Base-by-base conservation (phyloP, 2,797 vertebrate species). In the Oryzias sinensis region DNA sequence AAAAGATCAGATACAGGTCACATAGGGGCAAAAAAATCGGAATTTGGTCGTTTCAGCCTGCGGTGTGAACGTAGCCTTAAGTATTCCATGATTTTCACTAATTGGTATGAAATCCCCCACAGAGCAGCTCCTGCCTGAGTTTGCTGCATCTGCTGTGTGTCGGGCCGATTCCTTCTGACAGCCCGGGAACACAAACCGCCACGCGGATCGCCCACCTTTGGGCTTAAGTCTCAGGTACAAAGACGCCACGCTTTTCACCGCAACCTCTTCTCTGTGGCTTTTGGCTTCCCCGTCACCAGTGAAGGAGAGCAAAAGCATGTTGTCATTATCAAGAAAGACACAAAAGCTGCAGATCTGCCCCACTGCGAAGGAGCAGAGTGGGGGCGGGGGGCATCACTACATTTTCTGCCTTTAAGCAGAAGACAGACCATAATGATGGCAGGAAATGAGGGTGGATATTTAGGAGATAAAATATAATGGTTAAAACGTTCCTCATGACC, bases 31-130 rank as follows among this genome's bases (percentile, higher is more conserved):
- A 18, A 18, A 18, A 18, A 18, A 18, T 18, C 18, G 1, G 18
- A 18, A 18, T 18, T 18, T 18, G 18, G 18, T 18, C 18, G 18
- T 18, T 18, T 18, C 18, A 18, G 18, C 18, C 18, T 18, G 18
- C 18, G 18, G 18, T 18, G 18, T 18, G 18, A 18, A 18, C 18
- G 18, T 18, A 18, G 18, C 18, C 18, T 18, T 90, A 91, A 92
- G 88, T 90, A 90, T 82, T 82, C 80, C 72, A 67, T 80, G 90
- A 92, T 92, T 91, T 91, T 83, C 80, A 63, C 88, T 92, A 92
- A 92, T 91, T 90, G 89, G 87, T 83, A 88, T 83, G 85, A 90
- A 93, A 91, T 91, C 87, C 81, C 86, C 88, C 85, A 77, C 72
- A 73, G 86, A 80, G 81, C 82, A 76, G 90, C 89, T 89, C 82